phyloP scores from a whole-genome alignment of 2,888 invertebrate genomes.

The Chelonus formosanus region DNA sequence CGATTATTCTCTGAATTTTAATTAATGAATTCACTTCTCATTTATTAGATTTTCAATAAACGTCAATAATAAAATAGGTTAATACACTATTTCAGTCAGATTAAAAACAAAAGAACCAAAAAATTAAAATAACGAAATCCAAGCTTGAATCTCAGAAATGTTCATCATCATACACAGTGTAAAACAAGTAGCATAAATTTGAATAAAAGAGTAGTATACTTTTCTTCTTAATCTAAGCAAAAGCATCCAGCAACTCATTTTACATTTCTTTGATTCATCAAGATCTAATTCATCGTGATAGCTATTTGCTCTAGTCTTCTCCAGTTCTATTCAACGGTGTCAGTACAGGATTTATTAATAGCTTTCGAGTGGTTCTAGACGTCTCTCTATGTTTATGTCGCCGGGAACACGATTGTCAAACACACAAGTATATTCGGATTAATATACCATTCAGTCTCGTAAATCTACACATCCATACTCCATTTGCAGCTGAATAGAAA shows the following conservation, averaged over 20 bases:
- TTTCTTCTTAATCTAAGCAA: no score
- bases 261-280: not conserved
- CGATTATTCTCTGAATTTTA: no score
- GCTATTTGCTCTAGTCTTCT: not conserved
- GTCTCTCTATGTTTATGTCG: not conserved
- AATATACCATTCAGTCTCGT: not conserved
- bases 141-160: no score
- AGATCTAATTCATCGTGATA: not conserved
- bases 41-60: no score
- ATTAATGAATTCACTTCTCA: no score
- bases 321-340: not conserved
- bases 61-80: no score
- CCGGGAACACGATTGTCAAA: not conserved
- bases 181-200: no score
- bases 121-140: no score
- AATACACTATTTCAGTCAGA: no score
- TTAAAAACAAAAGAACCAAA: no score
- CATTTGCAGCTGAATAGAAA: not conserved
- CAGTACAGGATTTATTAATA: conserved; percentile 1
- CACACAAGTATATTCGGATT: not conserved
- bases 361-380: conserved; percentile 1
- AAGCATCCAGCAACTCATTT: not conserved
- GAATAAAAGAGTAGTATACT: no score
- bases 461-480: not conserved
- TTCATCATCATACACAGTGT: no score